Evolutionary conservation across 2,113 vertebrate species (phyloP).

Genomic region (Macrotus californicus): DNA sequence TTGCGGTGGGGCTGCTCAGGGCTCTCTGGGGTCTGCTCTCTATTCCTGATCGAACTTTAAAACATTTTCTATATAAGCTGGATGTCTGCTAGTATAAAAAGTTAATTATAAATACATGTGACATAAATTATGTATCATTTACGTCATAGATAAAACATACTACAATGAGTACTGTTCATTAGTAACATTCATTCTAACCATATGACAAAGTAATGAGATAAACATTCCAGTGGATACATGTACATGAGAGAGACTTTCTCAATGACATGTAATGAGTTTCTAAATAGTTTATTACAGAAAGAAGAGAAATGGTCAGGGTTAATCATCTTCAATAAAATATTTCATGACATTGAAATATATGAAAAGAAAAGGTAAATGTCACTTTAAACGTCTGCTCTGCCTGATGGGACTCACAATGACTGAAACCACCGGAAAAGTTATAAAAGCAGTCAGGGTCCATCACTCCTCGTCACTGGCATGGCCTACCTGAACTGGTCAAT

Average conservation of each 20-base stretch:
- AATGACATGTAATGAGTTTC: not conserved
- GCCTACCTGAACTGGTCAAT: slow-evolving; percentile 96
- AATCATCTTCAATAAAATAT: not conserved
- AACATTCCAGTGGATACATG: not conserved
- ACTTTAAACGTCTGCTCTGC: not conserved
- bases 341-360: not conserved
- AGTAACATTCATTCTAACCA: not conserved
- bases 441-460: not conserved
- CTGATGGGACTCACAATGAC: not conserved
- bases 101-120: not conserved
- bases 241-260: not conserved
- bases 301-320: not conserved
- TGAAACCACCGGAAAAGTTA: not conserved
- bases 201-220: not conserved
- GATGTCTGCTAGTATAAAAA: not conserved
- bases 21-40: not conserved
- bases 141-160: not conserved
- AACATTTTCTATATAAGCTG: not conserved
- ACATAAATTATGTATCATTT: not conserved
- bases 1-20: no score
- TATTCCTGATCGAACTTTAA: not conserved
- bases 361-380: not conserved
- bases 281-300: not conserved
- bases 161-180: not conserved
- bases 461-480: not conserved